These are phyloP conservation scores for Tupaia chinensis DNA, from an alignment of 2,113 vertebrate genomes.

Conservation along the genomic window DNA sequence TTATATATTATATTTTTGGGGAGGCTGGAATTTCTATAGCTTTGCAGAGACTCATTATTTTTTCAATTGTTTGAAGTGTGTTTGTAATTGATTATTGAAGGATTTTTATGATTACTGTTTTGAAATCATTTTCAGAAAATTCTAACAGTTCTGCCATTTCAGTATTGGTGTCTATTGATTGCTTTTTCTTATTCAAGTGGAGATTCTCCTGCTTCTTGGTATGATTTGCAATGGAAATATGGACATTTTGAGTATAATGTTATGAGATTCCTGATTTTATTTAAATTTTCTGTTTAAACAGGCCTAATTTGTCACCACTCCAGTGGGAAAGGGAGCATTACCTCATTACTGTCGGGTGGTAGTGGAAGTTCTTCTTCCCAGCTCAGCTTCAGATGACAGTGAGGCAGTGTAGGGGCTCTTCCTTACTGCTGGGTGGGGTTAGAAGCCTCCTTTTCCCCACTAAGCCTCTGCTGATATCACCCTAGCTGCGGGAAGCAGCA, in stretches of 20 bases:
- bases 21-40: background rate
- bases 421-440: background rate
- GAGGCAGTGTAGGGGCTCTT: background rate
- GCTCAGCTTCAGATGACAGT: background rate
- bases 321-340: background rate
- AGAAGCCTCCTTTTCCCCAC: background rate
- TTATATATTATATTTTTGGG: background rate
- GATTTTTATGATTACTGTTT: background rate
- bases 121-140: background rate
- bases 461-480: background rate
- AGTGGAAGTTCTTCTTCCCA: background rate
- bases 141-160: background rate
- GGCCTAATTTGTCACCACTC: background rate
- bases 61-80: background rate
- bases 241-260: background rate
- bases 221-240: background rate
- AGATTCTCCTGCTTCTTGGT: background rate
- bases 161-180: background rate
- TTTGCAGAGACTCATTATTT: background rate
- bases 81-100: background rate
- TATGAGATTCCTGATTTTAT: background rate
- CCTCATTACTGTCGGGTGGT: background rate
- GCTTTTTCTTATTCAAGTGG: background rate
- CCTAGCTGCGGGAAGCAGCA: background rate
- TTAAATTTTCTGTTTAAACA: background rate